Conservation (phyloP, 2,113 vertebrate genomes). For the Paracanthobrama guichenoti region DNA sequence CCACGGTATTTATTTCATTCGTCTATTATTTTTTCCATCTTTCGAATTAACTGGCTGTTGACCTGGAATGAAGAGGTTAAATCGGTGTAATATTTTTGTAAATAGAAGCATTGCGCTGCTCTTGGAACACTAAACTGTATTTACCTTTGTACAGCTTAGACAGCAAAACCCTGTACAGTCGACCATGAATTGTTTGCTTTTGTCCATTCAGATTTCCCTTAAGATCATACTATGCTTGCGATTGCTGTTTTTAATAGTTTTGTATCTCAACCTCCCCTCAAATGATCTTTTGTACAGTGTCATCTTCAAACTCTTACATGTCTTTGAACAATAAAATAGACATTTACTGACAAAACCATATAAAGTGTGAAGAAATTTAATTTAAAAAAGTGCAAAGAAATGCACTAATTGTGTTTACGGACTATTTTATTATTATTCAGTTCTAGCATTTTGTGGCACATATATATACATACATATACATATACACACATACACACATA, state of each 20-base stretch:
- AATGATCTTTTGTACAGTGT: constrained; percentile 51
- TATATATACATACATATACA: no score
- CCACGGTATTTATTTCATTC: constrained; percentile 51
- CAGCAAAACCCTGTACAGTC: constrained; percentile 40
- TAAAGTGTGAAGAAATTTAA: not conserved
- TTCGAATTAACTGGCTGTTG: not conserved
- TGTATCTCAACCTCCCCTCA: constrained; percentile 49
- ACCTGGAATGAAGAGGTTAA: constrained; percentile 33
- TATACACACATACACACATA: no score
- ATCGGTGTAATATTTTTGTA: constrained; percentile 43
- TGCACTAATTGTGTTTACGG: not conserved
- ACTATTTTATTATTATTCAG: not conserved
- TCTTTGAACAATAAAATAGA: constrained; percentile 73
- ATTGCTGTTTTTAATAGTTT: constrained; percentile 49
- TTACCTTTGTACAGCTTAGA: constrained; percentile 43
- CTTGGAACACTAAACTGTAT: constrained; percentile 44
- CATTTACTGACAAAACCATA: constrained; percentile 64
- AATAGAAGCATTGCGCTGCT: constrained; percentile 45
- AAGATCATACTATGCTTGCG: constrained; percentile 46
- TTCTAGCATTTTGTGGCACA: not conserved
- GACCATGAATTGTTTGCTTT: constrained; percentile 18
- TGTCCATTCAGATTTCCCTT: constrained; percentile 6
- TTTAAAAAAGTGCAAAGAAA: no score
- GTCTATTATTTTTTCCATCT: constrained; percentile 24
- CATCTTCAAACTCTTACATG: constrained; percentile 53